These are phyloP conservation scores for Lithophane socia DNA, from an alignment of 2,888 invertebrate genomes.

Conservation along the genomic window DNA sequence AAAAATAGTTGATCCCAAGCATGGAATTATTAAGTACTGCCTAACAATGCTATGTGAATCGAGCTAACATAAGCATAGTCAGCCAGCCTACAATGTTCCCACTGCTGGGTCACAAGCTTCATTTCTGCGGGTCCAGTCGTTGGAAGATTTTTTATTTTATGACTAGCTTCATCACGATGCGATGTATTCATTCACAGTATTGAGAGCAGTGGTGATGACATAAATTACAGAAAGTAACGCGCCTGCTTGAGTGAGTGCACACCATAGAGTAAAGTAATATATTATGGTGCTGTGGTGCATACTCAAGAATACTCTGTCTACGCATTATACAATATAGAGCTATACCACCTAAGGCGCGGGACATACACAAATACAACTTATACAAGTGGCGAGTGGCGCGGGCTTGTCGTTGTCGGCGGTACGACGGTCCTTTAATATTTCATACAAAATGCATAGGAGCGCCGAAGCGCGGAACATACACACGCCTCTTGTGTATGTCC, in stretches of 20 bases:
- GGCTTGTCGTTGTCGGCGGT: too few species aligned
- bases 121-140: neutral
- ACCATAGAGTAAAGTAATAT: too few species aligned
- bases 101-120: neutral
- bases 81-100: neutral
- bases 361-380: too few species aligned
- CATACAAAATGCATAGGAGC: too few species aligned
- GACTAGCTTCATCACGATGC: too few species aligned
- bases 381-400: too few species aligned
- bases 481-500: too few species aligned
- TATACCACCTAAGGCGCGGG: neutral
- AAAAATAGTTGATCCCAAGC: neutral
- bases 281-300: neutral
- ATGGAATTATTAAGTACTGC: neutral
- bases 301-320: too few species aligned
- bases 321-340: neutral
- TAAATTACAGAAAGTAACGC: neutral
- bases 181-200: neutral
- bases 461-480: too few species aligned
- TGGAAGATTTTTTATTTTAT: neutral
- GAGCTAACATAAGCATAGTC: neutral
- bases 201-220: neutral
- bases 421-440: too few species aligned
- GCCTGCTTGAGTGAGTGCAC: neutral
- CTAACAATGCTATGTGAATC: neutral